Conservation (phyloP, 2,888 invertebrate species). For the Clostera curtula region DNA sequence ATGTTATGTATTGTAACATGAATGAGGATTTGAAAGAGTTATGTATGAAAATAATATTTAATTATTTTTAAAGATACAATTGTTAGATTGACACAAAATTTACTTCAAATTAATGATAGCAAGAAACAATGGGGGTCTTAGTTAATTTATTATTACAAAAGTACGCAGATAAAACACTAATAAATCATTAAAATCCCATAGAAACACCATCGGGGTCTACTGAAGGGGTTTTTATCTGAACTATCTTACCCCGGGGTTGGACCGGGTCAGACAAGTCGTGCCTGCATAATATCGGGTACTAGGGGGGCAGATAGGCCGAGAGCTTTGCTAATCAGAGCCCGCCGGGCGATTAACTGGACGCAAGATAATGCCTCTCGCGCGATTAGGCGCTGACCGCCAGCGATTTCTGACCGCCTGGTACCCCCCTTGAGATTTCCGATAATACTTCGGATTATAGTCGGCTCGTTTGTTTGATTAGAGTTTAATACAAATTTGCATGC, state of each 20-base stretch:
- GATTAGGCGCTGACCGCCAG: conserved; percentile 67
- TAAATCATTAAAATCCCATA: conserved; percentile 30
- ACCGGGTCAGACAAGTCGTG: conserved; percentile 45
- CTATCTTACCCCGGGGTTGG: conserved; percentile 27
- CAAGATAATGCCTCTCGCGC: conserved; percentile 68
- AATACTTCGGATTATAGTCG: conserved; percentile 34
- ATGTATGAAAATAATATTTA: too few species aligned
- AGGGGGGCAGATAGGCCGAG: conserved; percentile 53
- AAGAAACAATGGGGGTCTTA: too few species aligned
- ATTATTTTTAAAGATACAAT: too few species aligned
- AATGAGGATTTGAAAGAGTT: too few species aligned
- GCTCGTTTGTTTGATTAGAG: conserved; percentile 36
- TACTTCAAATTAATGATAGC: too few species aligned
- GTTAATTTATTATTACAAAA: conserved; percentile 1
- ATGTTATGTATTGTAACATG: too few species aligned
- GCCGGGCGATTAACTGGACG: conserved; percentile 61
- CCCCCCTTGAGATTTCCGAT: conserved; percentile 41
- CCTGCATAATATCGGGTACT: conserved; percentile 60
- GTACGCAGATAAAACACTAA: conserved; percentile 22
- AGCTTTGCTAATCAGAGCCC: conserved; percentile 69
- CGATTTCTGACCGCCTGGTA: conserved; percentile 48
- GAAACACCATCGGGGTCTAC: conserved; percentile 23
- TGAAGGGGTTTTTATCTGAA: conserved; percentile 31
- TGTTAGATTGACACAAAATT: too few species aligned
- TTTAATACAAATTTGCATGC: too few species aligned